Percentiles rank a stretch among this genome's conserved stretches.
These are phyloP conservation scores for Tiliacea aurago DNA, from an alignment of 2,888 invertebrate species.

Conservation along the genomic window DNA sequence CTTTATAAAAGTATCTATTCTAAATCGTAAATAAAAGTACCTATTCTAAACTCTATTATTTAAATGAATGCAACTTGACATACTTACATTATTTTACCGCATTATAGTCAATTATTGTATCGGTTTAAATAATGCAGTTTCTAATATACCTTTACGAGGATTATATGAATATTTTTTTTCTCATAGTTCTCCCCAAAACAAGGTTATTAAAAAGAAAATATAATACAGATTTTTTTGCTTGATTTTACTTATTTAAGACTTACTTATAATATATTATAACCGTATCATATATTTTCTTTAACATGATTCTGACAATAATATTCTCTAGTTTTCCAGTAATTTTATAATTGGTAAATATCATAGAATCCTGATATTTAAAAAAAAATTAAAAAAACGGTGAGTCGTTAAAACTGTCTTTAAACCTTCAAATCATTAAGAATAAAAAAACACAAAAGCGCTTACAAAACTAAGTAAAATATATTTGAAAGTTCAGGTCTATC, in stretches of 20 bases:
- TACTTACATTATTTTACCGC: not conserved
- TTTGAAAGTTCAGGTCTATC: constrained; percentile 12
- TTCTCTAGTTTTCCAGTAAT: not conserved
- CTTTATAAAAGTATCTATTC: too few relatives aligned
- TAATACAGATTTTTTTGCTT: not conserved
- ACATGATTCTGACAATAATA: not conserved
- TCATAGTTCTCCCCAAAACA: not conserved
- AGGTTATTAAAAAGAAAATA: not conserved
- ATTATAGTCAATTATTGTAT: too few relatives aligned
- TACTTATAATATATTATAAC: not conserved
- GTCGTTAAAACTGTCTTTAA: not conserved
- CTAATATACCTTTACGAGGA: too few relatives aligned
- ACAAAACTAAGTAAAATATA: constrained; percentile 8
- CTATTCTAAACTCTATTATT: not conserved
- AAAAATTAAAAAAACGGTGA: not conserved
- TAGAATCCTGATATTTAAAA: too few relatives aligned
- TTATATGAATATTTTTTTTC: not conserved
- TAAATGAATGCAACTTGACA: not conserved
- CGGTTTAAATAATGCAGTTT: not conserved
- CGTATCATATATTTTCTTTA: too few relatives aligned
- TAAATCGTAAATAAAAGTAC: too few relatives aligned
- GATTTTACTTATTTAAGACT: not conserved
- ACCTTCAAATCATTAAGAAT: not conserved
- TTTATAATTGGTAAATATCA: not conserved
- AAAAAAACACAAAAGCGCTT: not conserved